These are phyloP conservation scores for Synanthedon andrenaeformis DNA, from an alignment of 2,888 invertebrate genomes.

Conservation along the genomic window DNA sequence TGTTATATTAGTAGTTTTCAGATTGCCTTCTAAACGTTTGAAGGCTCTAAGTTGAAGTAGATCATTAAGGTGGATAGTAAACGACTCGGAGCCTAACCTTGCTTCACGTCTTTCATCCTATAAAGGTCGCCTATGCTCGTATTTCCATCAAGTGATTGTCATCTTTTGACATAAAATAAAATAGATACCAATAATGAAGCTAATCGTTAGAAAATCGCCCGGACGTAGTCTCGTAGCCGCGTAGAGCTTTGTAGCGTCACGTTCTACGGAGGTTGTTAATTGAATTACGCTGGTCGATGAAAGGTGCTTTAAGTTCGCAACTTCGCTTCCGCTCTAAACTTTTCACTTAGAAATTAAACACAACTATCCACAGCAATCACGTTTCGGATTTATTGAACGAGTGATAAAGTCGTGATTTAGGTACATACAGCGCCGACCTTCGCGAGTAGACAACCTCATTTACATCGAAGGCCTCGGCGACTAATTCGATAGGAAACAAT, in stretches of 20 bases:
- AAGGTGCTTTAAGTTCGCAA: conserved; percentile 25
- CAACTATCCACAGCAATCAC: not conserved
- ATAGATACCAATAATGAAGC: not conserved
- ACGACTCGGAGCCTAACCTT: too few relatives aligned
- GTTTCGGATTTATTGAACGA: too few relatives aligned
- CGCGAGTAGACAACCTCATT: conserved; percentile 14
- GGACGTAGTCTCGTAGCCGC: conserved; percentile 21
- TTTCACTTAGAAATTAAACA: conserved; percentile 7
- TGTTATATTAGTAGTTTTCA: too few relatives aligned
- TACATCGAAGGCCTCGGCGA: conserved; percentile 19
- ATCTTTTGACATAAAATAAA: too few relatives aligned
- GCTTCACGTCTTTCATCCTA: too few relatives aligned
- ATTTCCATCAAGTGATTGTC: too few relatives aligned
- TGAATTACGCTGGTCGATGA: conserved; percentile 31
- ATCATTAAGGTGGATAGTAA: too few relatives aligned
- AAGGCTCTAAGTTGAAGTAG: too few relatives aligned
- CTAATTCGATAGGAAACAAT: conserved; percentile 16
- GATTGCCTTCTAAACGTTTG: too few relatives aligned
- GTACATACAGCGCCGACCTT: too few relatives aligned
- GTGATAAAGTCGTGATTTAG: too few relatives aligned
- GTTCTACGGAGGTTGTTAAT: conserved; percentile 44
- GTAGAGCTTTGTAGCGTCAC: conserved; percentile 17
- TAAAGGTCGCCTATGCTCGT: too few relatives aligned
- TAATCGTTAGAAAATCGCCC: not conserved
- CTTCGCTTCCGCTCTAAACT: conserved; percentile 13